Evolutionary conservation across 2,113 vertebrate species (phyloP).

Genomic region (Plectropomus leopardus): DNA sequence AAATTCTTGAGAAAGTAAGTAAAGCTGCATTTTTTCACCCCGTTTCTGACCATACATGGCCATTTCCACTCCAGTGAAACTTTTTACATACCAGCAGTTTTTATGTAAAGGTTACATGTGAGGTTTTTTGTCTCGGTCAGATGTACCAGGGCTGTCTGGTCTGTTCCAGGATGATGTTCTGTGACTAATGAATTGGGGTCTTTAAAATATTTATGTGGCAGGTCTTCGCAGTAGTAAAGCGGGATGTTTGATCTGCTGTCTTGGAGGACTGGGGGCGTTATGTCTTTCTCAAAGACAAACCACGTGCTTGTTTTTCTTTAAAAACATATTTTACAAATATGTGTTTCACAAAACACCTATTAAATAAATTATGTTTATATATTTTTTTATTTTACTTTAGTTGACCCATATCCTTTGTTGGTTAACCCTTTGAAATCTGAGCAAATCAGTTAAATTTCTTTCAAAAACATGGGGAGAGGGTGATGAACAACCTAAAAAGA

Average conservation of each 20-base stretch:
- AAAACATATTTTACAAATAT: not conserved
- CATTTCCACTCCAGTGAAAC: not conserved
- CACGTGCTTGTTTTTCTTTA: not conserved
- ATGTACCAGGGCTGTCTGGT: conserved; percentile 50
- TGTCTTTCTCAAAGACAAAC: not conserved
- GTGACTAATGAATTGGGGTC: conserved; percentile 81
- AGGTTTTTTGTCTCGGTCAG: conserved; percentile 59
- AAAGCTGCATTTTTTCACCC: conserved; percentile 8
- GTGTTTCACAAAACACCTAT: too few relatives aligned
- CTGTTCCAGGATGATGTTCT: conserved; percentile 65
- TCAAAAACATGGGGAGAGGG: too few relatives aligned
- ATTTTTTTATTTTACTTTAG: too few relatives aligned
- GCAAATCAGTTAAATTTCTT: too few relatives aligned
- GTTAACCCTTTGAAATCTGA: too few relatives aligned
- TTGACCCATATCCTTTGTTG: not conserved
- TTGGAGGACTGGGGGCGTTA: conserved; percentile 41
- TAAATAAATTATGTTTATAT: too few relatives aligned
- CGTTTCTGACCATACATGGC: not conserved
- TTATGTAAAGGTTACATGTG: conserved; percentile 16
- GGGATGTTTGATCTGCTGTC: conserved; percentile 80
- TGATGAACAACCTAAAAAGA: too few relatives aligned
- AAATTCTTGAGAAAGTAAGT: conserved; percentile 31
- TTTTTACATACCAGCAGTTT: not conserved
- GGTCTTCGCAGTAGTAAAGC: conserved; percentile 72
- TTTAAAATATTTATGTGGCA: conserved; percentile 79